phyloP scores from a whole-genome alignment of 2,888 invertebrate species.

The Crepidodera aurea region DNA sequence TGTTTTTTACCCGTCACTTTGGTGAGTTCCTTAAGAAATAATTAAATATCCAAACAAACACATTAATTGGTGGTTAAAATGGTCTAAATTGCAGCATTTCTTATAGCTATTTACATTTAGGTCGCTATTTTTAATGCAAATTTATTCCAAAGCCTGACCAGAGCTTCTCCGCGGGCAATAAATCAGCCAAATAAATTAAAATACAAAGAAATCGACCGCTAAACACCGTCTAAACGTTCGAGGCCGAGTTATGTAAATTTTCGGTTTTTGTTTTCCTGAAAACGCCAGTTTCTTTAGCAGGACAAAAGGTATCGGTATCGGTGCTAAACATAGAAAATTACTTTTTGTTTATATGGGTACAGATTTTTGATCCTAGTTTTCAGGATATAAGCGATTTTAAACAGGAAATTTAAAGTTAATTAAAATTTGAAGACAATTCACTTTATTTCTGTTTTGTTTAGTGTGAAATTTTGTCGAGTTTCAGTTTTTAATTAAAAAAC shows the following conservation, averaged over 20 bases:
- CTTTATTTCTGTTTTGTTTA: too few relatives aligned
- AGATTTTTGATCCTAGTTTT: too few relatives aligned
- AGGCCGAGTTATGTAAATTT: constrained; percentile 36
- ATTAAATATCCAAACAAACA: too few relatives aligned
- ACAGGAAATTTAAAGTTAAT: too few relatives aligned
- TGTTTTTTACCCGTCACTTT: too few relatives aligned
- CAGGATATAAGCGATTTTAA: too few relatives aligned
- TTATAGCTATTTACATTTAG: not conserved
- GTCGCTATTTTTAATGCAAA: constrained; percentile 6
- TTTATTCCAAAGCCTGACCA: constrained; percentile 22
- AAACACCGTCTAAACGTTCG: constrained; percentile 20
- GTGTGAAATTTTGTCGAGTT: too few relatives aligned
- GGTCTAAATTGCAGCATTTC: not conserved
- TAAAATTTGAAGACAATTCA: too few relatives aligned
- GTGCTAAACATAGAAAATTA: too few relatives aligned
- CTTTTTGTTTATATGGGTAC: too few relatives aligned
- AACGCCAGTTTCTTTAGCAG: not conserved
- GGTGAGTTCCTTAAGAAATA: too few relatives aligned
- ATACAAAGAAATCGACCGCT: constrained; percentile 30
- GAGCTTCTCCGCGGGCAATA: constrained; percentile 16
- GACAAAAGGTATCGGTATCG: not conserved
- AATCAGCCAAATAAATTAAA: constrained; percentile 22
- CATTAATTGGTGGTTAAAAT: not conserved
- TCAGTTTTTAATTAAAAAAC: too few relatives aligned
- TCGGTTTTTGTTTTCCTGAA: constrained; percentile 15